Base-by-base conservation (phyloP, 2,888 invertebrate species). In the Eledone cirrhosa region DNA sequence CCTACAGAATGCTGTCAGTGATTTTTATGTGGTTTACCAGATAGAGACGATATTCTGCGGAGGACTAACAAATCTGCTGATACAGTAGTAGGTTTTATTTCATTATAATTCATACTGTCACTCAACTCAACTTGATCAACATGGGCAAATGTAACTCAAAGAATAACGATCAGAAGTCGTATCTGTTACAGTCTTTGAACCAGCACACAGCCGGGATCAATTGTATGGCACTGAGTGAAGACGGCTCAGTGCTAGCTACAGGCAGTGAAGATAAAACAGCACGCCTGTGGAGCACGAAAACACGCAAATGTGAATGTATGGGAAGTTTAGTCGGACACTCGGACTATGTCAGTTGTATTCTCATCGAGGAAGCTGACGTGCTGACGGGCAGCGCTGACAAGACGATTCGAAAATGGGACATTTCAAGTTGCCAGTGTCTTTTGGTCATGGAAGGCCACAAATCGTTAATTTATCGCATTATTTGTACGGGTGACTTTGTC, bases 321-420 rank as follows among this genome's bases (percentile, higher is more conserved):
- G 92, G 91, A 7, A 89, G 91, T 7, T 85, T 92, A 77, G 84
- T 87, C 78, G 92, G 92, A 1, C 92, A 92, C 84, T 88, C 88
- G 41, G 90, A 91, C 81, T 92, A 92, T 86, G 90, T 92, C 80
- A 92, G 91, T 67, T 91, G 91, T 80, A 89, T 92, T 74, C 82
- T 90, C 14, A 89, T 92, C 65, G 90, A 90, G 75, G 92, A 92
- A 80, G 90, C 90, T 77, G 92, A 86, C 84, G 91, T 92, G 47
- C 78, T 92, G 14, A 92, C 92, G 48, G 92, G 92, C 78, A 91
- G 91, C 81, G 91, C 92, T 7, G 92, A 92, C 84, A 87, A 88
- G 78, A 92, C 92, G 5, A 86, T 92, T 77, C 87, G 91, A 69
- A 92, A 92, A 83, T 92, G 92, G 92, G 91, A 92, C 84, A 91